Conservation (phyloP, 2,113 vertebrate species). For the Hippocampus abdominalis region DNA sequence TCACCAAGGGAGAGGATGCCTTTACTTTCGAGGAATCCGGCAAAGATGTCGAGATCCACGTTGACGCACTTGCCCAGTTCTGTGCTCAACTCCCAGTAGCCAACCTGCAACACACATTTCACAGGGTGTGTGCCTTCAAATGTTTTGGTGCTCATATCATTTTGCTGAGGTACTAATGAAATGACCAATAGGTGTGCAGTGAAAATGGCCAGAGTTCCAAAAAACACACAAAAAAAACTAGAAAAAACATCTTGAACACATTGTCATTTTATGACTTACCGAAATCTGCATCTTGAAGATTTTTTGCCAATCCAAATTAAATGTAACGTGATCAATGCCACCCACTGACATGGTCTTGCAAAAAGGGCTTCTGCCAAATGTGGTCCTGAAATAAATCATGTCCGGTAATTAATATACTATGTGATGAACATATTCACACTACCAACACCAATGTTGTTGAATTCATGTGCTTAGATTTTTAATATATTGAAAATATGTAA, state of each 20-base stretch:
- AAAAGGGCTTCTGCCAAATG: not conserved
- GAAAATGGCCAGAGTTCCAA: not conserved
- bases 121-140: not conserved
- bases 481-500: not conserved
- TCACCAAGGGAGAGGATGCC: conserved; percentile 80
- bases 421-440: not conserved
- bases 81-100: conserved; percentile 78
- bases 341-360: not conserved
- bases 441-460: not conserved
- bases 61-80: conserved; percentile 69
- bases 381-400: not conserved
- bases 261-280: conserved; percentile 43
- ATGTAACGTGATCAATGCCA: not conserved
- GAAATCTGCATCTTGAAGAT: conserved; percentile 74
- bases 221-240: no score
- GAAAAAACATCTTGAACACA: not conserved
- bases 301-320: conserved; percentile 34
- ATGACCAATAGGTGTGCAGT: not conserved
- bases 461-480: not conserved
- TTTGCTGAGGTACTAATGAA: not conserved
- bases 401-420: not conserved
- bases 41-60: conserved; percentile 69
- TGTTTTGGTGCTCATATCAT: not conserved
- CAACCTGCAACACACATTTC: conserved; percentile 68
- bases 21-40: conserved; percentile 74